Percentiles rank a stretch among this genome's conserved stretches.
Conservation (phyloP, 2,888 invertebrate species). For the Drosophila maculinotata region DNA sequence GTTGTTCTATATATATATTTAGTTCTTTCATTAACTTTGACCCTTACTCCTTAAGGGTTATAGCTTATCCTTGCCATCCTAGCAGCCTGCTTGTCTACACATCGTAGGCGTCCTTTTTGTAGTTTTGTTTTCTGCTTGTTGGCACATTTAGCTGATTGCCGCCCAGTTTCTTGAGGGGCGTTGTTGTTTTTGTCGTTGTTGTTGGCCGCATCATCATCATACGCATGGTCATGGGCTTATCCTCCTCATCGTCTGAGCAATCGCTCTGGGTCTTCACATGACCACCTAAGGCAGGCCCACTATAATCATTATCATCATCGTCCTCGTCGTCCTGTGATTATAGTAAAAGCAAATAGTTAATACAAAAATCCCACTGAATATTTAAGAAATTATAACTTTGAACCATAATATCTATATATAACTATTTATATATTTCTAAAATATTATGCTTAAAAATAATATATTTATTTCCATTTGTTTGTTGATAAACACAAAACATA, state of each 20-base stretch:
- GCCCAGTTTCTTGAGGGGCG: conserved; percentile 47
- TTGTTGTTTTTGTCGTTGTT: conserved; percentile 47
- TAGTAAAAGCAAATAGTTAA: background rate
- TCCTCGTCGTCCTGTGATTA: conserved; percentile 73
- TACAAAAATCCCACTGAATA: background rate
- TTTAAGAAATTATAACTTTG: background rate
- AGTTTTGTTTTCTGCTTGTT: conserved; percentile 85
- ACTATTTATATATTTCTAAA: background rate
- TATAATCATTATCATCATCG: conserved; percentile 86
- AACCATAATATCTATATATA: background rate
- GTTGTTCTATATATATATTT: conserved; percentile 9
- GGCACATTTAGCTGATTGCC: conserved; percentile 83
- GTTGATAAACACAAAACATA: conserved; percentile 25
- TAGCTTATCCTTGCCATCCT: conserved; percentile 15
- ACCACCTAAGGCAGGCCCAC: conserved; percentile 84
- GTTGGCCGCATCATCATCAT: conserved; percentile 79
- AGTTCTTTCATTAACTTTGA: conserved; percentile 10
- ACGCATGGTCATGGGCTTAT: conserved; percentile 85
- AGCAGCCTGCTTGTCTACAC: conserved; percentile 81
- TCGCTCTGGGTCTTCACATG: conserved; percentile 84
- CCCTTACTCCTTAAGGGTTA: background rate
- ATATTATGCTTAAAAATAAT: too few relatives aligned
- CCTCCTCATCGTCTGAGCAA: conserved; percentile 85
- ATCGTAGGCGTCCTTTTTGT: conserved; percentile 87
- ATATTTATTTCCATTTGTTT: conserved; percentile 4